Evolutionary conservation across 2,113 vertebrate species (phyloP), one percentile per base, ranked within the genome.

Genomic region (Indri indri): DNA sequence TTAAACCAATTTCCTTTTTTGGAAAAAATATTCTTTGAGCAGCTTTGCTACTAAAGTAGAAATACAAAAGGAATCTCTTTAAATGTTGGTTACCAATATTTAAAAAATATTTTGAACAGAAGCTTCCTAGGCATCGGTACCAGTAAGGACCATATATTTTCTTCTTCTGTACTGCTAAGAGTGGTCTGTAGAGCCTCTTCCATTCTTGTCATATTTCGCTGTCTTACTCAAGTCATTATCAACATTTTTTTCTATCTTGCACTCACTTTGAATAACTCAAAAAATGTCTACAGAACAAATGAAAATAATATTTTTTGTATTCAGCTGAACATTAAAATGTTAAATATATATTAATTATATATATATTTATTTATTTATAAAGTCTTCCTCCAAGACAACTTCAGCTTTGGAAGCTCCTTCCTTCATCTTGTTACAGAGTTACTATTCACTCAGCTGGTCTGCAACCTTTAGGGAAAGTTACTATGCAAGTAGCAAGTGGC

Each of bases 11-110:
- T 97, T 88, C 50, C 13, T 30, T 76, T 89, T 85, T 66, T 57
- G 94, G n/a, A 90, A 76, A 42, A 83, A 91, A 42, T 86, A 22
- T 79, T 92, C 47, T 90, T 85, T 92, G 20, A 66, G 25, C 9
- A 96, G 59, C 17, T 91, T 91, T 94, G 34, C 9, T 93, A 73
- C 42, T 70, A 66, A 88, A 80, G 32, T 40, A 83, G 74, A 93
- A 95, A 86, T 54, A 91, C 2, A 89, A 92, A 86, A 87, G 70
- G 6, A 82, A 12, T 85, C 6, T 70, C 42, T 91, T 92, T 54
- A 94, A 90, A 59, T 81, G 42, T 88, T 86, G 23, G 3, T 74
- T 81, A 54, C 7, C 30, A 88, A 68, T 83, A 93, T 91, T 77
- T 71, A 25, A 12, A 93, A 87, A 68, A 61, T 8, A 42, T 63